Percentiles rank a stretch among this genome's conserved stretches.
These are phyloP conservation scores for Phalloptychus januarius DNA, from an alignment of 2,797 vertebrate genomes.

Conservation along the genomic window DNA sequence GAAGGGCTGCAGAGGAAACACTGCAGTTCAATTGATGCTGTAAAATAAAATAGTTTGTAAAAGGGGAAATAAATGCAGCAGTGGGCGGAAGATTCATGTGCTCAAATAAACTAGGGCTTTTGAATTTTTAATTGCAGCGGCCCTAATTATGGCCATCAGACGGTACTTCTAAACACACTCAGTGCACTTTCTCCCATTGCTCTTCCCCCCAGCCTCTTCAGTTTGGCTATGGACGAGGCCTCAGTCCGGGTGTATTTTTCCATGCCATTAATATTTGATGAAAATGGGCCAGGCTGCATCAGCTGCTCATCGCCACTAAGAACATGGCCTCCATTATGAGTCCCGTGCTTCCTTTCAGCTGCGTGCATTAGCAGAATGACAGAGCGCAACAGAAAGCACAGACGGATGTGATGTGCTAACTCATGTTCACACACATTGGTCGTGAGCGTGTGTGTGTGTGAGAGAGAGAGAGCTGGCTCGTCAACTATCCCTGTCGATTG, in stretches of 20 bases:
- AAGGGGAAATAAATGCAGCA: constrained; percentile 96
- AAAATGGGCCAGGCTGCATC: constrained; percentile 99
- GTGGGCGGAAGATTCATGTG: constrained; percentile 93
- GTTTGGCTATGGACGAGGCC: constrained; percentile 74
- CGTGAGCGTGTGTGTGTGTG: constrained; percentile 29
- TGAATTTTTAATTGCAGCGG: constrained; percentile 99
- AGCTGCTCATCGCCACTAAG: constrained; percentile 94
- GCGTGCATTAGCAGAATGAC: constrained; percentile 95
- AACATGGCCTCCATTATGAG: constrained; percentile 97
- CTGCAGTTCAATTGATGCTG: constrained; percentile 88
- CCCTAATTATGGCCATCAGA: constrained; percentile 99
- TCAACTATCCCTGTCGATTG: constrained; percentile 94
- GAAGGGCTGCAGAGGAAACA: constrained; percentile 77
- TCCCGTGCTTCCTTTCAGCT: constrained; percentile 92
- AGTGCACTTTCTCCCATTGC: constrained; percentile 88
- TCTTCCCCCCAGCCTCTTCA: constrained; percentile 84
- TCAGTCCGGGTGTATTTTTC: constrained; percentile 97
- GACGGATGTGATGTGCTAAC: constrained; percentile 51
- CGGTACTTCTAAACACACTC: constrained; percentile 97
- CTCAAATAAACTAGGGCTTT: constrained; percentile 99
- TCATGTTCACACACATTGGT: constrained; percentile 18
- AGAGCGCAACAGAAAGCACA: constrained; percentile 87
- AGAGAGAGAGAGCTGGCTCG: constrained; percentile 75
- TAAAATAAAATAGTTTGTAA: constrained; percentile 99
- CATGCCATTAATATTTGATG: constrained; percentile 99